A percentile compares a stretch with the other conserved stretches of the same genome.
Evolutionary conservation across 2,888 invertebrate species (phyloP).

Genomic region (Yponomeuta sedellus): DNA sequence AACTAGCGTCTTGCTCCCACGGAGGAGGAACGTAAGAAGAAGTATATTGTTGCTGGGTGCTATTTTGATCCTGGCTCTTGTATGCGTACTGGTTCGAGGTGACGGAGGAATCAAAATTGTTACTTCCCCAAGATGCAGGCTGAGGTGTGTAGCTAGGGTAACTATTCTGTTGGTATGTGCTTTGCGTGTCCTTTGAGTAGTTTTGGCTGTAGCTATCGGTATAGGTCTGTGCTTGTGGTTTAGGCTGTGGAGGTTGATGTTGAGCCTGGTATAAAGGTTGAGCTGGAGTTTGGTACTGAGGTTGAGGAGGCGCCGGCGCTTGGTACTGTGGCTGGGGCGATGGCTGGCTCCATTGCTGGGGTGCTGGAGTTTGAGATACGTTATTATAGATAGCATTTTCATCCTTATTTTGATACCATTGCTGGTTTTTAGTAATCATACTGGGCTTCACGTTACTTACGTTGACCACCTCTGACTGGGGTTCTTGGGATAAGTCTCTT

Average conservation of each 20-base stretch:
- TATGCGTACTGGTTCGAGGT: slow-evolving; percentile 47
- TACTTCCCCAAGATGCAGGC: slow-evolving; percentile 46
- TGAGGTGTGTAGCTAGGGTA: slow-evolving; percentile 50
- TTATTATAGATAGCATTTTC: slow-evolving; percentile 51
- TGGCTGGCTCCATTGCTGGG: slow-evolving; percentile 33
- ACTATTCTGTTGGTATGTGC: slow-evolving; percentile 31
- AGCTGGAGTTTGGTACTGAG: slow-evolving; percentile 29
- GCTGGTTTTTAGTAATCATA: slow-evolving; percentile 53
- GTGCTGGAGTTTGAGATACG: slow-evolving; percentile 35
- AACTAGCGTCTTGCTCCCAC: slow-evolving; percentile 64
- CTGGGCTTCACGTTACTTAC: slow-evolving; percentile 68
- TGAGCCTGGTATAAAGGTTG: slow-evolving; percentile 19
- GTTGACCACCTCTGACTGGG: slow-evolving; percentile 60
- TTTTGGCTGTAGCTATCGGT: slow-evolving; percentile 25
- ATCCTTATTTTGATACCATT: slow-evolving; percentile 59
- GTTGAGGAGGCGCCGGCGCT: slow-evolving; percentile 20
- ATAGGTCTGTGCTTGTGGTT: slow-evolving; percentile 11
- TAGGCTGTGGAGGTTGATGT: background rate
- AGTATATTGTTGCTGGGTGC: slow-evolving; percentile 53
- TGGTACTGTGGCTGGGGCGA: slow-evolving; percentile 21
- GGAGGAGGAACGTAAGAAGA: slow-evolving; percentile 67
- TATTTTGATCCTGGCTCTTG: slow-evolving; percentile 37
- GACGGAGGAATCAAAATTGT: slow-evolving; percentile 27
- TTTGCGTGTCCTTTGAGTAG: slow-evolving; percentile 35
- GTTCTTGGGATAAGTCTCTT: slow-evolving; percentile 53